A percentile compares a stretch with the other conserved stretches of the same genome.
Evolutionary conservation across 92 coral and sea anemone species (phyloP).

Genomic region (Isaurus tuberculatus): DNA sequence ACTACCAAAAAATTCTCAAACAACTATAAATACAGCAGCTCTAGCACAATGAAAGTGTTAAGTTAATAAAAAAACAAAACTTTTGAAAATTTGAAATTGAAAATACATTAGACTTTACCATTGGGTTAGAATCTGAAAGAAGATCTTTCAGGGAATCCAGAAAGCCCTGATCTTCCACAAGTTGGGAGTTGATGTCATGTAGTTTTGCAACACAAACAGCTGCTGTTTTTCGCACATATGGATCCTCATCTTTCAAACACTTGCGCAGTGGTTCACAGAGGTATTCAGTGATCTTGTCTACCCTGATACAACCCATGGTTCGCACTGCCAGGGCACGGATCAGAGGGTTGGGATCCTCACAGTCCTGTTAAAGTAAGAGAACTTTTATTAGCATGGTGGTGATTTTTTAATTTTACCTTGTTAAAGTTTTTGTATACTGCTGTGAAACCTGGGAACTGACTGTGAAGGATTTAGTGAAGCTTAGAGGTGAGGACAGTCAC

Average conservation of each 20-base stretch:
- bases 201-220: slow-evolving; percentile 99
- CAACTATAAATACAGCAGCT: too few species aligned
- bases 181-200: slow-evolving; percentile 96
- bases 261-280: slow-evolving; percentile 97
- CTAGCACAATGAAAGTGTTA: too few species aligned
- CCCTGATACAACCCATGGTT: slow-evolving; percentile 99
- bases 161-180: slow-evolving; percentile 97
- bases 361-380: slow-evolving; percentile 66
- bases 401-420: not conserved
- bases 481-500: too few species aligned
- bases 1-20: too few species aligned
- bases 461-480: too few species aligned
- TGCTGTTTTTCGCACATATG: slow-evolving; percentile 98
- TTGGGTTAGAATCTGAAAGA: slow-evolving; percentile 96
- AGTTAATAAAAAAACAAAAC: too few species aligned
- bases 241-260: slow-evolving; percentile 99
- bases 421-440: not conserved
- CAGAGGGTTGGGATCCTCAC: slow-evolving; percentile 98
- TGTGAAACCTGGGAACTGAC: too few species aligned
- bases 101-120: too few species aligned
- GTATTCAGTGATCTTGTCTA: slow-evolving; percentile 98
- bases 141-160: slow-evolving; percentile 91
- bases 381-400: not conserved
- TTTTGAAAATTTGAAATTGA: too few species aligned
- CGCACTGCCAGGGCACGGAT: slow-evolving; percentile 99